Percentiles rank a stretch among this genome's conserved stretches.
phyloP scores from a whole-genome alignment of 2,888 invertebrate species.

The Ochropleura leucogaster region DNA sequence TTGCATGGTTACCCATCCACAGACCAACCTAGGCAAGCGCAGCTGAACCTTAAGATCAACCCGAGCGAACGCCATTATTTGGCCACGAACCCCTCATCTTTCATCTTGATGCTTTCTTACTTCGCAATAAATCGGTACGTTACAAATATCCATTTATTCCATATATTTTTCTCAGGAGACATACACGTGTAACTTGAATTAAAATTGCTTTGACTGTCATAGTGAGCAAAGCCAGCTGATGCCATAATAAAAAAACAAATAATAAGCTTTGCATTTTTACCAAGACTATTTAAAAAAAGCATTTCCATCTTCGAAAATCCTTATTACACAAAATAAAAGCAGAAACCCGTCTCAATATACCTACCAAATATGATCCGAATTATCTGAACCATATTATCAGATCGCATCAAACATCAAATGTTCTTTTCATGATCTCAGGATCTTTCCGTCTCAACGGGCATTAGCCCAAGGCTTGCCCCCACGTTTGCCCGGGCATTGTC shows the following conservation, averaged over 20 bases:
- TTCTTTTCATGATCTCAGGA: constrained; percentile 63
- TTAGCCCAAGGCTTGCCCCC: constrained; percentile 50
- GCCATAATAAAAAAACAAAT: no score
- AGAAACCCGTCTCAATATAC: background rate
- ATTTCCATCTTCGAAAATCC: background rate
- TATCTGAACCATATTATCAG: constrained; percentile 54
- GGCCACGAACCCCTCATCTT: no score
- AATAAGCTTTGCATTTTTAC: background rate
- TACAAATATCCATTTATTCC: background rate
- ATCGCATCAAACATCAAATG: constrained; percentile 58
- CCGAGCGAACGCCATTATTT: no score
- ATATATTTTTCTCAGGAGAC: background rate
- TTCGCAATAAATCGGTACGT: background rate
- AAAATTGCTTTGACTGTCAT: background rate
- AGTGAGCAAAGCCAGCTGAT: background rate
- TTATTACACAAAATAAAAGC: constrained; percentile 30
- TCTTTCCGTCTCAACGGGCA: constrained; percentile 59
- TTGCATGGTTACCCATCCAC: no score
- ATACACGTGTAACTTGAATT: background rate
- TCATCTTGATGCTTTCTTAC: background rate
- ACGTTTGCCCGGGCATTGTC: constrained; percentile 53
- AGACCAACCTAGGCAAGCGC: no score
- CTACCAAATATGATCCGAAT: constrained; percentile 33
- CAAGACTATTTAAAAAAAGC: background rate
- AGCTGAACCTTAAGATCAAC: no score